Evolutionary conservation across 2,888 invertebrate species (phyloP).

Genomic region (Ceratothoa steindachneri): DNA sequence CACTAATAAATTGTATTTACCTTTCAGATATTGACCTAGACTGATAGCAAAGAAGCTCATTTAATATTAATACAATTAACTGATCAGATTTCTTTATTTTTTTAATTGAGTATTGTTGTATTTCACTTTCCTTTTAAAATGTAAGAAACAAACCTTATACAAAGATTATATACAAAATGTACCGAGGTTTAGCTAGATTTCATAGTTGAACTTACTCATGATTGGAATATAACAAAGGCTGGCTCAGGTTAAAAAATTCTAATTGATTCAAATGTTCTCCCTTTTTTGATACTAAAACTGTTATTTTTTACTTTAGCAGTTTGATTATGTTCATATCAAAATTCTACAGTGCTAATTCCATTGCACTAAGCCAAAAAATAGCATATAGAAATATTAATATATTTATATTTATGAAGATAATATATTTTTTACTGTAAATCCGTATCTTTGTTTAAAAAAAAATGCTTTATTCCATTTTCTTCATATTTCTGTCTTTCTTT

Average conservation of each 20-base stretch:
- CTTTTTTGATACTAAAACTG: background rate
- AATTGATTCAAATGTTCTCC: background rate
- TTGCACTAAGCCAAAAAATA: slow-evolving; percentile 1
- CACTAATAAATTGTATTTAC: background rate
- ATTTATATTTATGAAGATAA: slow-evolving; percentile 1
- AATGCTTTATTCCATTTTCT: background rate
- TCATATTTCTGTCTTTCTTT: background rate
- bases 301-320: background rate
- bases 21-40: slow-evolving; percentile 10
- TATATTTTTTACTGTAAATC: background rate
- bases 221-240: background rate
- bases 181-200: background rate
- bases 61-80: background rate
- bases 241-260: background rate
- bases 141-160: background rate
- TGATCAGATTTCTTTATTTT: slow-evolving; percentile 9
- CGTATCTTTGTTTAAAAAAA: background rate
- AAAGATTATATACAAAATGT: too few species aligned
- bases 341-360: slow-evolving; percentile 1
- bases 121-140: background rate
- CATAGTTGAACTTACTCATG: background rate
- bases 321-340: background rate
- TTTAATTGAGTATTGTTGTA: background rate
- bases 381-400: slow-evolving; percentile 6
- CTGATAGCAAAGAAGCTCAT: slow-evolving; percentile 2